These are phyloP conservation scores for Zonotrichia leucophrys DNA, from an alignment of 2,113 vertebrate genomes.

Conservation along the genomic window DNA sequence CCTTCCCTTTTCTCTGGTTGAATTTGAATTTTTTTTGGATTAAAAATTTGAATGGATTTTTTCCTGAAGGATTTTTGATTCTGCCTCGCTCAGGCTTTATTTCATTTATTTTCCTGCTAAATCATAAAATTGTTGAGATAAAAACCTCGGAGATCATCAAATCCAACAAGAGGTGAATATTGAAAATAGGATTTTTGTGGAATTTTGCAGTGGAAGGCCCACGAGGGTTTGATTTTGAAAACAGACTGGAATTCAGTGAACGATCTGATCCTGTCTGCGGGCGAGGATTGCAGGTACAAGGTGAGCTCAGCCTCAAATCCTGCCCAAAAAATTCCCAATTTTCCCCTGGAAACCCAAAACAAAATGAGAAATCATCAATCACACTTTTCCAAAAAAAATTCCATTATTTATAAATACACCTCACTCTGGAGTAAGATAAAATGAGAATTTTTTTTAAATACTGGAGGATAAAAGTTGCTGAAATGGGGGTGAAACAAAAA, in stretches of 20 bases:
- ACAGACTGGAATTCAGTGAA: slow-evolving; percentile 97
- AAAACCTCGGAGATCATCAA: neutral
- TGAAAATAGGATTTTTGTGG: neutral
- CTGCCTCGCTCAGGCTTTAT: neutral
- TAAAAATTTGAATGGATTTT: neutral
- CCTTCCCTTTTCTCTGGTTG: neutral
- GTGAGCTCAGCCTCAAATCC: slow-evolving; percentile 59
- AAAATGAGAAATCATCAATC: neutral
- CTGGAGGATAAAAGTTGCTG: neutral
- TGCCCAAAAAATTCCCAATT: neutral
- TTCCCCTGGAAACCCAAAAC: neutral
- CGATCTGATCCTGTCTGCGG: slow-evolving; percentile 91
- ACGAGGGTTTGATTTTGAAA: slow-evolving; percentile 92
- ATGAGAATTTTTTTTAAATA: neutral
- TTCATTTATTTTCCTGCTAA: neutral
- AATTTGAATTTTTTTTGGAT: neutral
- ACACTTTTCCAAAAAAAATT: neutral
- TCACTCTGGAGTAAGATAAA: neutral
- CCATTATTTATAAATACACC: neutral
- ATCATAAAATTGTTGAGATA: accelerated
- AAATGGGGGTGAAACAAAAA: neutral
- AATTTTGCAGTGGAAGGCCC: slow-evolving; percentile 90
- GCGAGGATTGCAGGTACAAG: slow-evolving; percentile 98
- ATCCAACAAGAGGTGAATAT: neutral
- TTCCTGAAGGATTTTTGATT: neutral